These are phyloP conservation scores for Mongoloraphidia duomilia DNA, from an alignment of 2,888 invertebrate genomes.

Conservation along the genomic window DNA sequence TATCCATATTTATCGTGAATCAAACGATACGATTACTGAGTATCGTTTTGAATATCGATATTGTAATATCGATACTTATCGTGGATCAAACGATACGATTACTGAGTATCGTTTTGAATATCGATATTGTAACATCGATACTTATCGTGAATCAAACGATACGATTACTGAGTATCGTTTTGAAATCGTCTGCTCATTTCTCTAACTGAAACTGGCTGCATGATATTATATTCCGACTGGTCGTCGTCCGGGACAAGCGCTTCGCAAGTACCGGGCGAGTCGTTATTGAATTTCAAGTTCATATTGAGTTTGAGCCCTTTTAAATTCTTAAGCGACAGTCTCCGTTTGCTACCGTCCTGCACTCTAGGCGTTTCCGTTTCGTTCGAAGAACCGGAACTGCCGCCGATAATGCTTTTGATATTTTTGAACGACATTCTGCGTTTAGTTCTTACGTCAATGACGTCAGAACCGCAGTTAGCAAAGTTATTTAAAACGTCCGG, in stretches of 20 bases:
- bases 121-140: too few species aligned
- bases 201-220: slow-evolving; percentile 17
- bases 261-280: slow-evolving; percentile 18
- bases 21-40: too few species aligned
- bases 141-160: too few species aligned
- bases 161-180: neutral
- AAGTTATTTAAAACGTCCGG: slow-evolving; percentile 35
- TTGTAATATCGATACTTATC: too few species aligned
- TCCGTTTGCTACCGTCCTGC: slow-evolving; percentile 5
- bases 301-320: slow-evolving; percentile 20
- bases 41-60: slow-evolving; percentile 11
- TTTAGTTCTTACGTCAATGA: slow-evolving; percentile 20
- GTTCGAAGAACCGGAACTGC: neutral
- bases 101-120: slow-evolving; percentile 8
- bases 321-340: slow-evolving; percentile 23
- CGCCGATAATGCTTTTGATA: slow-evolving; percentile 7
- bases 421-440: slow-evolving; percentile 18
- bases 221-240: slow-evolving; percentile 2
- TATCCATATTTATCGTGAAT: too few species aligned
- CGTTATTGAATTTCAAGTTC: slow-evolving; percentile 10
- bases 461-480: slow-evolving; percentile 22
- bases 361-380: slow-evolving; percentile 1
- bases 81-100: too few species aligned
- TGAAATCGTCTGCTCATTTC: slow-evolving; percentile 18
- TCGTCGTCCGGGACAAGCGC: slow-evolving; percentile 13